phyloP scores from a whole-genome alignment of 2,888 invertebrate genomes.

The Epirrhoe alternata region DNA sequence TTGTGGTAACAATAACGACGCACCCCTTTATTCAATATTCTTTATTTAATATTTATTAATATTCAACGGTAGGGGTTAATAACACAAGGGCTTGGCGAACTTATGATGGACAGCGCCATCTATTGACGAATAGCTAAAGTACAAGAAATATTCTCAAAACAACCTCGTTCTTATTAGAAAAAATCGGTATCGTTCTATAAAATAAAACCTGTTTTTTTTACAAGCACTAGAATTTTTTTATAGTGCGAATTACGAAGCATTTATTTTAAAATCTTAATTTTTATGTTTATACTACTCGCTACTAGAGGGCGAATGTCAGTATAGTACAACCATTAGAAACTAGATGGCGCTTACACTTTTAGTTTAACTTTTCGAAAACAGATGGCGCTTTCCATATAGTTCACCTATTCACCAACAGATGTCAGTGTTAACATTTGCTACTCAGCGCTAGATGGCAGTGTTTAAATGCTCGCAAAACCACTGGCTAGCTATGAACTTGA shows the following conservation, averaged over 20 bases:
- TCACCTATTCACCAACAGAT: constrained; percentile 42
- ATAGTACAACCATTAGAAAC: constrained; percentile 32
- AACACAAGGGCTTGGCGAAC: background rate
- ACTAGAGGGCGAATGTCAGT: constrained; percentile 39
- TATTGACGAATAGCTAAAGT: constrained; percentile 26
- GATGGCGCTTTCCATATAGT: constrained; percentile 22
- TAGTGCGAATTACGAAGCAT: too few relatives aligned
- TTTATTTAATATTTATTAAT: too few relatives aligned
- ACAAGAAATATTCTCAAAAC: background rate
- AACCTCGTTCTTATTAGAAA: too few relatives aligned
- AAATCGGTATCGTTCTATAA: too few relatives aligned
- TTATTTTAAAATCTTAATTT: background rate
- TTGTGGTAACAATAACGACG: constrained; percentile 15
- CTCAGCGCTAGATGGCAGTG: constrained; percentile 44
- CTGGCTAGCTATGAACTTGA: too few relatives aligned
- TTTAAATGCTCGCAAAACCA: background rate
- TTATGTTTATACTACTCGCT: constrained; percentile 26
- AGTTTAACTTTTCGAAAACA: constrained; percentile 19
- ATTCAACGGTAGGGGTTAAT: constrained; percentile 14
- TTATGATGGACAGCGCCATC: constrained; percentile 27
- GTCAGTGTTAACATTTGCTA: constrained; percentile 35
- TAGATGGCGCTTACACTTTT: constrained; percentile 42
- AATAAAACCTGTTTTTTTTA: too few relatives aligned
- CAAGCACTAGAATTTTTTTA: too few relatives aligned
- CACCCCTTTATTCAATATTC: constrained; percentile 29